These are phyloP conservation scores for Coregonus clupeaformis DNA, from an alignment of 2,113 vertebrate genomes.

Conservation along the genomic window DNA sequence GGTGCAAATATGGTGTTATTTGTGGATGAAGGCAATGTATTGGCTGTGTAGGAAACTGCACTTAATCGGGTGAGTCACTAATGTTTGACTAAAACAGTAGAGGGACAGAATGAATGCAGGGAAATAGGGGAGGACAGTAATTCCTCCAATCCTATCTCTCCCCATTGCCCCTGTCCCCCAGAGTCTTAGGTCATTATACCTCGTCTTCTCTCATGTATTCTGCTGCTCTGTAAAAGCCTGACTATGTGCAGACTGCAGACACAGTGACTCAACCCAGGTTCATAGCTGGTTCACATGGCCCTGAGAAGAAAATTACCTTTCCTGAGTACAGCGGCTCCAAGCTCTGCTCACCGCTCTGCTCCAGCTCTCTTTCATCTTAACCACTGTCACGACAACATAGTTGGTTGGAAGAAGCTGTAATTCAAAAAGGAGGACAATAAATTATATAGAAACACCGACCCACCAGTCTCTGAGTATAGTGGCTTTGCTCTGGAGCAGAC, in stretches of 20 bases:
- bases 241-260: not conserved
- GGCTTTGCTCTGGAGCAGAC: constrained; percentile 29
- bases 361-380: not conserved
- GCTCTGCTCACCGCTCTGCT: not conserved
- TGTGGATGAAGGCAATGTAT: not conserved
- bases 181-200: constrained; percentile 6
- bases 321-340: not conserved
- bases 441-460: not conserved
- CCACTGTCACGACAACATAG: not conserved
- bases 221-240: not conserved
- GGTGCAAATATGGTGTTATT: not conserved
- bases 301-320: not conserved
- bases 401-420: not conserved
- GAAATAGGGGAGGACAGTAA: not conserved
- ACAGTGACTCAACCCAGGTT: not conserved
- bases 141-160: not conserved
- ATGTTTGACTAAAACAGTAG: not conserved
- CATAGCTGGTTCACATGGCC: not conserved
- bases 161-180: constrained; percentile 1
- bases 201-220: constrained; percentile 1
- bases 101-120: not conserved
- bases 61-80: too few species aligned
- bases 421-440: not conserved
- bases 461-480: not conserved
- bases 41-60: not conserved